These are phyloP conservation scores for Caenorhabditis afra DNA, from an alignment of 2,888 invertebrate species.

Conservation along the genomic window DNA sequence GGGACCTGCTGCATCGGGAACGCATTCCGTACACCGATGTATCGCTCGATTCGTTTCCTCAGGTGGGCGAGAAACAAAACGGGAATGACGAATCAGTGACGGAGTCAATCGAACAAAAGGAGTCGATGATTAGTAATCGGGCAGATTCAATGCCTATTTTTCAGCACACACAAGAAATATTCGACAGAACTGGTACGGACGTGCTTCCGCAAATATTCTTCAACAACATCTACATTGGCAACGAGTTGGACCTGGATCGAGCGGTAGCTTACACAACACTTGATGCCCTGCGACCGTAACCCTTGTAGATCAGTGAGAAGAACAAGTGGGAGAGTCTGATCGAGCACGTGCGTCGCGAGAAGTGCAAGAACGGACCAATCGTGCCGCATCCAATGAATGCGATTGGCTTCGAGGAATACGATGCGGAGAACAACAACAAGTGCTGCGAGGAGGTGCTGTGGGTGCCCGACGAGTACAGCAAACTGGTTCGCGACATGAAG, in stretches of 20 bases:
- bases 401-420: constrained; percentile 56
- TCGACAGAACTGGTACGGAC: constrained; percentile 77
- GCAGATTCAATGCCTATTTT: neutral
- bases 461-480: constrained; percentile 66
- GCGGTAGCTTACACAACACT: constrained; percentile 73
- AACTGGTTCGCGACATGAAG: constrained; percentile 75
- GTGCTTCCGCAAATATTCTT: constrained; percentile 82
- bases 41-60: constrained; percentile 80
- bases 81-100: constrained; percentile 25
- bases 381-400: constrained; percentile 60
- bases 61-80: constrained; percentile 60
- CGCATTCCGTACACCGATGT: constrained; percentile 81
- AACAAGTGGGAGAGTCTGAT: constrained; percentile 72
- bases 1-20: constrained; percentile 49
- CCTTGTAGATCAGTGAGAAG: constrained; percentile 48
- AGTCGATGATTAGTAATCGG: constrained; percentile 16
- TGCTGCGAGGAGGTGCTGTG: constrained; percentile 59
- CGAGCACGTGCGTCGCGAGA: constrained; percentile 73
- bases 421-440: constrained; percentile 53
- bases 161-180: constrained; percentile 77
- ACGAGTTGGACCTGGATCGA: constrained; percentile 80
- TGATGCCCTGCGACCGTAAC: neutral
- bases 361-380: constrained; percentile 48
- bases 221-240: constrained; percentile 81
- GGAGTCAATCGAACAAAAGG: constrained; percentile 43